Evolutionary conservation across 2,888 invertebrate species (phyloP).

Genomic region (Phania funesta): DNA sequence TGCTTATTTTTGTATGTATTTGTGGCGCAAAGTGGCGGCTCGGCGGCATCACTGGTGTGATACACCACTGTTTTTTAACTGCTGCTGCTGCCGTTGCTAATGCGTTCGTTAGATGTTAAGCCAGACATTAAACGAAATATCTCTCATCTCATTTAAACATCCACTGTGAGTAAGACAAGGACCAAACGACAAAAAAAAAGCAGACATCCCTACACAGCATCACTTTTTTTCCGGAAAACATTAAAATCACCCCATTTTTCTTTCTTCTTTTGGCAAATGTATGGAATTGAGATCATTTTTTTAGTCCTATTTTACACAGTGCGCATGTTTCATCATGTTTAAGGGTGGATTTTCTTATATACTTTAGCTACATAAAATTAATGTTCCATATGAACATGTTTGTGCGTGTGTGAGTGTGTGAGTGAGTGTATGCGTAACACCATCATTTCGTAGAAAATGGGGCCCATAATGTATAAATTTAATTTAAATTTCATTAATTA

Average conservation of each 20-base stretch:
- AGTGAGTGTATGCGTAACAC: not conserved
- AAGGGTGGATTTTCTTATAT: slow-evolving; percentile 36
- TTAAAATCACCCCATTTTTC: slow-evolving; percentile 16
- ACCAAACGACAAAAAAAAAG: slow-evolving; percentile 9
- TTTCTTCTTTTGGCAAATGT: not conserved
- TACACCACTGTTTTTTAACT: slow-evolving; percentile 42
- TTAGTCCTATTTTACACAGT: not conserved
- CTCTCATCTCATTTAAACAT: not conserved
- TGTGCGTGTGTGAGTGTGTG: not conserved
- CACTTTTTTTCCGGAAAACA: not conserved
- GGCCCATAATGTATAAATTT: slow-evolving; percentile 30
- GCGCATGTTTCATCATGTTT: slow-evolving; percentile 34
- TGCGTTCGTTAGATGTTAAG: slow-evolving; percentile 20
- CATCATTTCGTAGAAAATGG: slow-evolving; percentile 7
- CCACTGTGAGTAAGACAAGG: slow-evolving; percentile 34
- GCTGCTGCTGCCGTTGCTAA: slow-evolving; percentile 25
- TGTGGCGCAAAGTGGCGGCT: slow-evolving; percentile 63
- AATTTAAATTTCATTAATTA: slow-evolving; percentile 58
- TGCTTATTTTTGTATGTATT: slow-evolving; percentile 3
- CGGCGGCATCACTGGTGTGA: slow-evolving; percentile 75
- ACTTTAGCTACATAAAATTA: not conserved
- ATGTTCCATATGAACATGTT: not conserved
- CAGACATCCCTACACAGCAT: slow-evolving; percentile 31
- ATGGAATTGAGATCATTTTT: slow-evolving; percentile 5
- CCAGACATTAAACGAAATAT: slow-evolving; percentile 7